Percentiles rank a stretch among this genome's conserved stretches.
Conservation (phyloP, 2,113 vertebrate species). For the Vimba vimba region DNA sequence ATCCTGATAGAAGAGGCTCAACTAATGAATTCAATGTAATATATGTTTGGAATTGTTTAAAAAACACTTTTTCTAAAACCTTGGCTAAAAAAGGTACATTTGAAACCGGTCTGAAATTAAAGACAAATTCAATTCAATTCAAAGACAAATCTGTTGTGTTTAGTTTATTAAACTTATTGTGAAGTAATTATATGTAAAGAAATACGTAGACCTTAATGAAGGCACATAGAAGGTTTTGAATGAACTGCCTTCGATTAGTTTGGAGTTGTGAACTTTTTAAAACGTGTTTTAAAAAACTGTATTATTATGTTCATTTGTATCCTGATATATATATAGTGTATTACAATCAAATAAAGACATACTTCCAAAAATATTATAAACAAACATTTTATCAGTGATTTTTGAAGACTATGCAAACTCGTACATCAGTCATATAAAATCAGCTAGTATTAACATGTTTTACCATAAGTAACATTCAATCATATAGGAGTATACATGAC, state of each 20-base stretch:
- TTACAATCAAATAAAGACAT: neutral
- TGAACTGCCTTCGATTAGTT: neutral
- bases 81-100: no score
- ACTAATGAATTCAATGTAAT: no score
- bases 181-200: neutral
- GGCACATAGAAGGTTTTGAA: neutral
- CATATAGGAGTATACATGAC: neutral
- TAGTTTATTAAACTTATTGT: neutral
- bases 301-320: neutral
- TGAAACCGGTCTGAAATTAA: no score
- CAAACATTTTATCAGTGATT: neutral
- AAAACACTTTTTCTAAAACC: no score
- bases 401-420: neutral
- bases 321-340: neutral
- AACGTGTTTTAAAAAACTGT: no score
- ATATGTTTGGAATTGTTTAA: no score
- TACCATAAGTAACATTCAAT: slow-evolving; percentile 1
- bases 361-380: neutral
- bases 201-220: neutral
- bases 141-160: neutral
- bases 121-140: no score
- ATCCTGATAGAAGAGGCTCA: no score
- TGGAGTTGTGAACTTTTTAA: no score
- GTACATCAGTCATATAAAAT: neutral
- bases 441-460: neutral